Base-by-base conservation (phyloP, 2,797 vertebrate species). In the Etheostoma perlongum region DNA sequence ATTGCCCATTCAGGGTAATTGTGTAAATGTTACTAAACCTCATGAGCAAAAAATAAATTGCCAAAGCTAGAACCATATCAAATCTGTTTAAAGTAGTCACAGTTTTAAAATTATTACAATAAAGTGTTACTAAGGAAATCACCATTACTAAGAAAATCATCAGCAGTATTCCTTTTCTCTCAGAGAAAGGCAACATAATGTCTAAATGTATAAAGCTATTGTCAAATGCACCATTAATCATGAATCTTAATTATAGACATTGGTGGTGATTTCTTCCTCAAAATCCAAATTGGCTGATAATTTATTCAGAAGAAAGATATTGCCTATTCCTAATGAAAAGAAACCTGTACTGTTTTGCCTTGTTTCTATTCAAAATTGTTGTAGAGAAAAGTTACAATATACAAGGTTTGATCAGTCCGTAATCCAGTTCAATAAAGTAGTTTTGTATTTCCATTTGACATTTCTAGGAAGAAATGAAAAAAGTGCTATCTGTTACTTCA, bases 1-100 rank as follows among this genome's bases (percentile, higher is more conserved):
- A 46, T 63, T 79, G 58, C 73, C 62, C 64, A 74, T 7, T 16
- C 59, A 55, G 44, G 61, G 78, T 84, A 78, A 77, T 36, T 62
- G 57, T 80, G 47, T 21, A 72, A 30, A 76, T 73, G 83, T 67
- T 40, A 53, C 42, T 54, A 52, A 55, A 68, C 72, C 70, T 81
- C 52, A 63, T 60, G 36, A 61, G 53, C 30, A 48, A 63, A n/a
- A 74, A 40, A 40, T 13, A 2, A 59, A 77, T 63, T 11, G 46
- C 4, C 25, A 55, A 62, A 66, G 25, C 36, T 18, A 63, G 19
- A 72, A 55, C 15, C 76, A 67, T 30, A 18, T n/a, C 14, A 16
- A 42, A 21, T 71, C 21, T 49, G 46, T 62, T 44, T 60, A 25
- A 30, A 78, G 33, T n/a, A 14, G 52, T 62, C 15, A 21, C 27